Percentiles rank a stretch among this genome's conserved stretches.
Conservation (phyloP, 2,113 vertebrate genomes). For the Struthio camelus region DNA sequence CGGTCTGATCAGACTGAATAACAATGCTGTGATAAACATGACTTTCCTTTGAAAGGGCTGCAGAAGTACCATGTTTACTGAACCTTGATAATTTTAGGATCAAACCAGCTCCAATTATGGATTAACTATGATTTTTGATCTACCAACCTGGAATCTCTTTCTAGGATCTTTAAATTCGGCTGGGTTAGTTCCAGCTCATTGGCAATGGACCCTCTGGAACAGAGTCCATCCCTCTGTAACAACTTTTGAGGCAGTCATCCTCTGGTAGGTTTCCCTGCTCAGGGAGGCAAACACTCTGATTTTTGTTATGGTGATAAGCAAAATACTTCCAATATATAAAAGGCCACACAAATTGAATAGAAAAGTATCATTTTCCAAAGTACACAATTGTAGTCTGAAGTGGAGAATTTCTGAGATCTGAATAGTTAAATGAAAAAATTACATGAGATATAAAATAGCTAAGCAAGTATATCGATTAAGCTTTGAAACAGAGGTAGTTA, state of each 20-base stretch:
- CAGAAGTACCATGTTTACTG: not conserved
- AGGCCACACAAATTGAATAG: not conserved
- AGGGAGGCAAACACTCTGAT: rapidly evolving
- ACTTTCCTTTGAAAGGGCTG: not conserved
- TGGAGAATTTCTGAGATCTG: not conserved
- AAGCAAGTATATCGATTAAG: not conserved
- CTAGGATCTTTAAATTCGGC: not conserved
- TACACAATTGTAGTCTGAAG: rapidly evolving
- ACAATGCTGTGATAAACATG: rapidly evolving
- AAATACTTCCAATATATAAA: not conserved
- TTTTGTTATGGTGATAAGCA: not conserved
- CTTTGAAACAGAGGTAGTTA: not conserved
- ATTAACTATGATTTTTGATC: not conserved
- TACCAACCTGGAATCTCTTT: not conserved
- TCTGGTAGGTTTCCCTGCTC: not conserved
- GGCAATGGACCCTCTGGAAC: too few relatives aligned
- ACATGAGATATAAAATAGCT: not conserved
- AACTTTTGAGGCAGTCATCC: not conserved
- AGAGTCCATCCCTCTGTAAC: not conserved
- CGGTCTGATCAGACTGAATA: rapidly evolving
- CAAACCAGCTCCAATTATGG: not conserved
- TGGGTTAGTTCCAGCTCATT: rapidly evolving
- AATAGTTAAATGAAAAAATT: not conserved
- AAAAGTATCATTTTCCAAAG: not conserved
- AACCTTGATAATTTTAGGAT: not conserved